These are phyloP conservation scores for Busseola fusca DNA, from an alignment of 2,888 invertebrate species.

Conservation along the genomic window DNA sequence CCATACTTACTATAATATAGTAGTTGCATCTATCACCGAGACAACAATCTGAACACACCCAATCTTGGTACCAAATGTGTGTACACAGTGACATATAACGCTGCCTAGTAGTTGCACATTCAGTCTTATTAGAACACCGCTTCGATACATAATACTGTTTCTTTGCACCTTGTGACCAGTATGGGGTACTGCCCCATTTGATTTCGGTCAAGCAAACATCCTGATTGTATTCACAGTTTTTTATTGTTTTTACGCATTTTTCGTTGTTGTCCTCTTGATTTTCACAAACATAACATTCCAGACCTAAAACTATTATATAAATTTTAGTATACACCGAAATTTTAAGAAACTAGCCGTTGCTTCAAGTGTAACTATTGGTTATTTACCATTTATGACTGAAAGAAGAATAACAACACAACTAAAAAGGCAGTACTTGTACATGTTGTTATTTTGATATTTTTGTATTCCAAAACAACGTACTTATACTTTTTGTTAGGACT, in stretches of 20 bases:
- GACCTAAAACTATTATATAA: constrained; percentile 87
- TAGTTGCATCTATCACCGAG: constrained; percentile 98
- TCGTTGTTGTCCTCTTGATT: constrained; percentile 97
- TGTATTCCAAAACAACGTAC: neutral
- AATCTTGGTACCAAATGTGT: constrained; percentile 98
- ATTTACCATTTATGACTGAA: constrained; percentile 59
- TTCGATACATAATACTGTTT: constrained; percentile 98
- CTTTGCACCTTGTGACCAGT: constrained; percentile 97
- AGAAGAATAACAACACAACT: constrained; percentile 40
- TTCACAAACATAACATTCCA: constrained; percentile 98
- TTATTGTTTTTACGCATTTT: constrained; percentile 97
- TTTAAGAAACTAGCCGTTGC: neutral
- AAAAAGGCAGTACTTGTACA: constrained; percentile 43
- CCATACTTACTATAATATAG: constrained; percentile 96
- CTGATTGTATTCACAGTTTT: constrained; percentile 96
- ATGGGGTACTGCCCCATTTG: constrained; percentile 98
- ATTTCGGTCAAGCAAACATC: constrained; percentile 96
- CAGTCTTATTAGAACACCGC: constrained; percentile 94
- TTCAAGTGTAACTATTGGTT: constrained; percentile 5
- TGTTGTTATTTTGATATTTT: constrained; percentile 23
- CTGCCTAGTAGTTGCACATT: constrained; percentile 92
- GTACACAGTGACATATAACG: constrained; percentile 94
- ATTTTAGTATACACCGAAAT: constrained; percentile 16
- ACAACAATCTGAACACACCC: constrained; percentile 98
- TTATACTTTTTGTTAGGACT: neutral